Evolutionary conservation across 92 coral and sea anemone genomes (phyloP), one percentile per base, ranked within the genome.

Genomic region (Parazoanthus atlanticus): DNA sequence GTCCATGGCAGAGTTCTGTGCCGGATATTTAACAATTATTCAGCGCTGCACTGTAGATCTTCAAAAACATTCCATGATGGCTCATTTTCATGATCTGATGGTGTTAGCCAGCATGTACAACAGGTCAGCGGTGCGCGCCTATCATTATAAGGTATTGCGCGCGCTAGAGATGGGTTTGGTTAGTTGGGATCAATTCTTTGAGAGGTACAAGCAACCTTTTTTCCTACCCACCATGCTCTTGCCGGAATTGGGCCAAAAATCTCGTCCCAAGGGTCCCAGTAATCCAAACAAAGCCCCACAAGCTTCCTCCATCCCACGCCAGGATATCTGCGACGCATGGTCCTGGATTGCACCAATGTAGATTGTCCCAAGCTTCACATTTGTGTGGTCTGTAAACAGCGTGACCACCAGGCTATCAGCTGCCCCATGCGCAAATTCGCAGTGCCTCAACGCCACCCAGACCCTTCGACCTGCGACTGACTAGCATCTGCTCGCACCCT

Each of bases 341-440:
- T 61, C 67, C 67, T 61, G 67, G 67, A 3, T 5, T 67, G 79
- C 58, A 10, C 67, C 86, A 30, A 71, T 28, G 17, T 19, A 23
- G 61, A 85, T 31, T 46, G 61, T 12, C 21, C 64, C 70, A 19
- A 40, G 12, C 73, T 11, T 16, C 73, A 54, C 31, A 6, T 81
- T 23, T 79, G 83, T 25, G 61, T 79, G 28, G 83, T 79, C 34
- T 79, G 67, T 6, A 61, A 61, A 0, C 15, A 65, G 29, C 58
- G 5, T 30, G 86, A 82, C 21, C 86, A 82, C 36, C 74, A 15
- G 58, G 87, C 78, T 13, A 10, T 67, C 16, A 65, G 54, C 77
- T 83, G 87, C 77, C 38, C 78, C 43, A 83, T 69, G 25, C 33
- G 87, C 43, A 83, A 69, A 83, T 83, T 31, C 65, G 21, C 74